phyloP scores from a whole-genome alignment of 1,140 invertebrate species.

The Charaxes varanes region DNA sequence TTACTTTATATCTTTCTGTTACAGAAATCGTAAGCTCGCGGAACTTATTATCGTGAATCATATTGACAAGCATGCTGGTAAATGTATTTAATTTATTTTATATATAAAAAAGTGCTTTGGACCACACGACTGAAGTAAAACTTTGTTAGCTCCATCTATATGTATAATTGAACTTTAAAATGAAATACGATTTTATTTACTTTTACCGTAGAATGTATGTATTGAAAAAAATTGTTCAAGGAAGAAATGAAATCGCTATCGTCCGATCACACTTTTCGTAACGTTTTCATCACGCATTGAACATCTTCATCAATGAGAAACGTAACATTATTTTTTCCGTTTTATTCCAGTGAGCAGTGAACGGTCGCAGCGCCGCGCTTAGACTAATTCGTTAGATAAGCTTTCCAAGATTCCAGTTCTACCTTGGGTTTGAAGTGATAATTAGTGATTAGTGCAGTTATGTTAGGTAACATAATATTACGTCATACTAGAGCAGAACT shows the following conservation, averaged over 20 bases:
- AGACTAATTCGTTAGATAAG: constrained; percentile 63
- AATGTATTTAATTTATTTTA: too few relatives aligned
- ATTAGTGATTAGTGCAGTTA: constrained; percentile 67
- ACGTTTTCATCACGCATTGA: too few relatives aligned
- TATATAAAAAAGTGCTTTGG: too few relatives aligned
- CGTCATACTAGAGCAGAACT: constrained; percentile 57
- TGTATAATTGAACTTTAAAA: too few relatives aligned
- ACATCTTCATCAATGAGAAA: too few relatives aligned
- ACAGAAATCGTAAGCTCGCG: constrained; percentile 62
- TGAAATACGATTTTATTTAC: too few relatives aligned
- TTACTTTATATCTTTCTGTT: constrained; percentile 36
- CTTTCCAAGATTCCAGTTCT: constrained; percentile 67
- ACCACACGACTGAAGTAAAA: too few relatives aligned
- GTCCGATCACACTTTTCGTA: too few relatives aligned
- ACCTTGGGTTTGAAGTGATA: constrained; percentile 68
- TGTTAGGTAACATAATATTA: constrained; percentile 60
- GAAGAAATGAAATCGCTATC: too few relatives aligned
- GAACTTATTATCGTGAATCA: constrained; percentile 36
- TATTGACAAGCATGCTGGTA: constrained; percentile 40
- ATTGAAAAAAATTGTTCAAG: too few relatives aligned
- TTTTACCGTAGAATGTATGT: too few relatives aligned
- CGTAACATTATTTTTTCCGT: background rate
- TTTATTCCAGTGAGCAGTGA: constrained; percentile 53
- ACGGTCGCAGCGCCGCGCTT: constrained; percentile 31
- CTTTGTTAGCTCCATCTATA: too few relatives aligned